Evolutionary conservation across 2,113 vertebrate species (phyloP), one percentile per base, ranked within the genome.

Genomic region (Aramus guarauna): DNA sequence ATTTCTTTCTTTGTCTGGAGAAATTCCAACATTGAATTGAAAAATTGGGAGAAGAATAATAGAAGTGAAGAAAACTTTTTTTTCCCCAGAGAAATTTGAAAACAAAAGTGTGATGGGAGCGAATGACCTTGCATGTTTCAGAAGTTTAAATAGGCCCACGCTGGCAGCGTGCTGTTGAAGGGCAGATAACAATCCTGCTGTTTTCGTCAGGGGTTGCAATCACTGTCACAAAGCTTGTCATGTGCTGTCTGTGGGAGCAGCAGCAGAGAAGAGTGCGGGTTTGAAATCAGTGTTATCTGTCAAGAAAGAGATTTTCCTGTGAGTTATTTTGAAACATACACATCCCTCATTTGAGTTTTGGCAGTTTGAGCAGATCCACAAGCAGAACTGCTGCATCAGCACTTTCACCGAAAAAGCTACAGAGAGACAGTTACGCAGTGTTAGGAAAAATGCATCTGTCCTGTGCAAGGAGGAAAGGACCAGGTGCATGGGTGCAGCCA

Each of bases 21-120:
- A 93, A 63, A n/a, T 71, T 96, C 92, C 48, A 71, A 78, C 63
- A n/a, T 50, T 85, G n/a, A 92, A 86, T 92, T 88, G n/a, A 90
- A 77, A n/a, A 23, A 41, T 85, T 56, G 74, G 67, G 39, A 50
- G 30, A 85, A 80, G 77, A 75, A 77, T 76, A 66, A 83, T 39
- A 53, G 71, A 94, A 91, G 17, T 39, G 13, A 68, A 59, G 30
- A 66, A n/a, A 93, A 20, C 21, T 68, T 82, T 74, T 94, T 74
- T 94, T 88, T 86, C 24, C 68, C 19, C 37, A 13, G 23, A 73
- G 60, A 75, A 52, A 64, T 71, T 18, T 77, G 36, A 47, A 92
- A 94, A 45, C 63, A 80, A 21, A 95, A 47, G 23, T 63, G 72
- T 88, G 83, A 71, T 27, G 34, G 14, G 55, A 94, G 24, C 15